Conservation (phyloP, 2,888 invertebrate species). For the Tinea pellionella region DNA sequence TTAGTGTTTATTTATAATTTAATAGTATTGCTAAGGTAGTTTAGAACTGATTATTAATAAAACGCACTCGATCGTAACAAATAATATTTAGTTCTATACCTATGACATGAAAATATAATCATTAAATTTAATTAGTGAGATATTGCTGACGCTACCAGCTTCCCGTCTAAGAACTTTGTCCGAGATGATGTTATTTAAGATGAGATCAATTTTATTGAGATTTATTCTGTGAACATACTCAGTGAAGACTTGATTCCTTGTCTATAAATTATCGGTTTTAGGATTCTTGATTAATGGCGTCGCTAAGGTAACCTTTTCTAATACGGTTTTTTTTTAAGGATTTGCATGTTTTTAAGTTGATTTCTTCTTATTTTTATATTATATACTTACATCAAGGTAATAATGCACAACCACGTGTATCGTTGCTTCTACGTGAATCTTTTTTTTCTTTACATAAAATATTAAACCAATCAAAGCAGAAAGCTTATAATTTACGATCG, state of each 20-base stretch:
- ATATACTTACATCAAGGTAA: too few species aligned
- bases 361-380: background rate
- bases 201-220: slow-evolving; percentile 63
- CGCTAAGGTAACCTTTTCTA: slow-evolving; percentile 9
- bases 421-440: too few species aligned
- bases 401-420: too few species aligned
- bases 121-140: background rate
- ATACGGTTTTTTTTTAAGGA: slow-evolving; percentile 21
- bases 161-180: slow-evolving; percentile 31
- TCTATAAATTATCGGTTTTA: slow-evolving; percentile 43
- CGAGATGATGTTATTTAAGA: slow-evolving; percentile 60
- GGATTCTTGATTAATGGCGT: slow-evolving; percentile 36
- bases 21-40: too few species aligned
- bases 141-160: slow-evolving; percentile 35
- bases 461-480: background rate
- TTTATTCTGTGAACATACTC: slow-evolving; percentile 56
- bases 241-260: slow-evolving; percentile 38
- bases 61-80: too few species aligned
- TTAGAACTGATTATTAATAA: too few species aligned
- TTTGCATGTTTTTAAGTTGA: slow-evolving; percentile 15
- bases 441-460: background rate
- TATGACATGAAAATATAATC: too few species aligned
- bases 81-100: too few species aligned
- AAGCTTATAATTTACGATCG: background rate
- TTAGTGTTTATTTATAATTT: too few species aligned